Evolutionary conservation across 37 sponge, comb jelly and placozoan genomes (phyloP).

Genomic region (Chondrosia reniformis): DNA sequence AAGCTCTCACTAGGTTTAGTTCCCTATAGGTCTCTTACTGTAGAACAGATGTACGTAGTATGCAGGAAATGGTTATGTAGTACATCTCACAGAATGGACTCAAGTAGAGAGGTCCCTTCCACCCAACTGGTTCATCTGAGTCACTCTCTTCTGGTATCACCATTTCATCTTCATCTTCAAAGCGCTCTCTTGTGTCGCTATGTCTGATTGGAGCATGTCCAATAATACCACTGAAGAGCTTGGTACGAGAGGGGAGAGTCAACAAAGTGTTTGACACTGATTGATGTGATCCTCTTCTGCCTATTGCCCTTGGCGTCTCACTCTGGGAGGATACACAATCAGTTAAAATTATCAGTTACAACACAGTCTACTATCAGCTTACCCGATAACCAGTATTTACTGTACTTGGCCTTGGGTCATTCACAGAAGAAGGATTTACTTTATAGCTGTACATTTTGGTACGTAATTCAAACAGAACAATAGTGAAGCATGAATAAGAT

Average conservation of each 20-base stretch:
- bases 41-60: no score
- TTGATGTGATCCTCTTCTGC: constrained; percentile 6
- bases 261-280: constrained; percentile 9
- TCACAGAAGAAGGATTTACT: no score
- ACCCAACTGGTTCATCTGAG: neutral
- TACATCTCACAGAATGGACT: constrained; percentile 17
- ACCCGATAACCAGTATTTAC: no score
- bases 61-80: no score
- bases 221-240: neutral
- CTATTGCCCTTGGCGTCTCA: neutral
- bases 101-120: constrained; percentile 11
- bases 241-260: neutral
- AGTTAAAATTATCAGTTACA: no score
- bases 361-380: no score
- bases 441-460: no score
- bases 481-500: no score
- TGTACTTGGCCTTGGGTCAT: no score
- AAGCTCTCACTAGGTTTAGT: no score
- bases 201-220: neutral
- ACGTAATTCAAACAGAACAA: no score
- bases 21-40: no score
- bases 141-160: neutral
- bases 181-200: constrained; percentile 2
- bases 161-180: constrained; percentile 19
- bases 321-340: neutral